phyloP scores from a whole-genome alignment of 2,888 invertebrate species.

The Dasysyrphus albostriatus region DNA sequence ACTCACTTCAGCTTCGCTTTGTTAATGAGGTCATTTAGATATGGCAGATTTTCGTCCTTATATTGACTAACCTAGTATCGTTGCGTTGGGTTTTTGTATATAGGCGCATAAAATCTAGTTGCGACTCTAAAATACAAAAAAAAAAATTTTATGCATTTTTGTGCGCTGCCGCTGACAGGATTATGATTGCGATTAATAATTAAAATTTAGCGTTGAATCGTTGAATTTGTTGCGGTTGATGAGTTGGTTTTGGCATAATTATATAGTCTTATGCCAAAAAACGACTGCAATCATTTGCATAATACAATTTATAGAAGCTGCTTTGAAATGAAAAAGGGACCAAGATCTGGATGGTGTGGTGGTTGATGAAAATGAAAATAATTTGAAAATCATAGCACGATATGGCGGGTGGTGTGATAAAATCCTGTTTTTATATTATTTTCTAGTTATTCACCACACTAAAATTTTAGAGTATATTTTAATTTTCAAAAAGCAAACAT shows the following conservation, averaged over 20 bases:
- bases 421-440: neutral
- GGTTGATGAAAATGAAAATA: neutral
- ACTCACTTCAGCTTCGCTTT: slow-evolving; percentile 46
- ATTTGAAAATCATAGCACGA: slow-evolving; percentile 39
- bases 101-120: slow-evolving; percentile 5
- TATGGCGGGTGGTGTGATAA: neutral
- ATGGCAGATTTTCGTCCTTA: slow-evolving; percentile 64
- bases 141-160: slow-evolving; percentile 65
- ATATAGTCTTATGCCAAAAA: slow-evolving; percentile 29
- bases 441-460: neutral
- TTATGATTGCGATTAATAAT: slow-evolving; percentile 74
- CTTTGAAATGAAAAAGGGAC: neutral
- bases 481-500: slow-evolving; percentile 47
- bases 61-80: slow-evolving; percentile 57
- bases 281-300: slow-evolving; percentile 71
- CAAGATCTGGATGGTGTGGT: neutral
- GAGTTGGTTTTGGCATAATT: slow-evolving; percentile 28
- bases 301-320: slow-evolving; percentile 47
- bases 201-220: slow-evolving; percentile 53
- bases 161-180: slow-evolving; percentile 61
- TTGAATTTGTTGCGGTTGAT: slow-evolving; percentile 28
- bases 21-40: slow-evolving; percentile 70
- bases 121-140: slow-evolving; percentile 21
- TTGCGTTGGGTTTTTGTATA: slow-evolving; percentile 12
- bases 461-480: slow-evolving; percentile 29